Percentiles rank a stretch among this genome's conserved stretches.
Conservation (phyloP, 1,140 invertebrate species). For the Batillaria attramentaria region DNA sequence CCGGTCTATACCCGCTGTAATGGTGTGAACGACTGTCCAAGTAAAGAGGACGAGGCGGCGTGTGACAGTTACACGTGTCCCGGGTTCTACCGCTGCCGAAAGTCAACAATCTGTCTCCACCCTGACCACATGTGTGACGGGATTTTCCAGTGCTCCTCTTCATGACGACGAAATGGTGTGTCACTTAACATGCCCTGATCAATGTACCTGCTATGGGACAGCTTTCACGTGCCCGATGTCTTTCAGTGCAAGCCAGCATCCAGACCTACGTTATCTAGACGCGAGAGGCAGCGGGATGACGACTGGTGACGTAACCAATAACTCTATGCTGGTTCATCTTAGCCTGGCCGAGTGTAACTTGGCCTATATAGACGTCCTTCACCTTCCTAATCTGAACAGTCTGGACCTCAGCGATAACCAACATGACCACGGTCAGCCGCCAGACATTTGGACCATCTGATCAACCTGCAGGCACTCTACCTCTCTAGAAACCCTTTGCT, state of each 20-base stretch:
- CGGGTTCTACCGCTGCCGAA: background rate
- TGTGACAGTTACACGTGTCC: background rate
- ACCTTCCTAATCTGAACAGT: slow-evolving; percentile 23
- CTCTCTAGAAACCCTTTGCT: background rate
- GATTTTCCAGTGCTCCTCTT: slow-evolving; percentile 24
- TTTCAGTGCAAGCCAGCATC: background rate
- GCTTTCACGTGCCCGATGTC: background rate
- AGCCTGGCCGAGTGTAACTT: slow-evolving; percentile 9
- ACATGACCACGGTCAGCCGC: background rate
- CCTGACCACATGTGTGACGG: slow-evolving; percentile 30
- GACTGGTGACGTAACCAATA: background rate
- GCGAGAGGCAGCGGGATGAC: background rate
- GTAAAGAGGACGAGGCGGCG: background rate
- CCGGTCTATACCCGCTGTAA: slow-evolving; percentile 9
- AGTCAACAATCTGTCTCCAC: slow-evolving; percentile 18
- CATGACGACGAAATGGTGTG: slow-evolving; percentile 33
- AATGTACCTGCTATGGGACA: slow-evolving; percentile 15
- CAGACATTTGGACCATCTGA: background rate
- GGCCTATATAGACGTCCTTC: background rate
- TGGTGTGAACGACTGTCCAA: background rate
- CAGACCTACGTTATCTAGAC: background rate
- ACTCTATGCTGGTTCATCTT: slow-evolving; percentile 19
- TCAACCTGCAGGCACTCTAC: background rate
- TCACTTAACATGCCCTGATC: slow-evolving; percentile 23
- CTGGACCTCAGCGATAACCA: slow-evolving; percentile 19